Base-by-base conservation (phyloP, 1,140 invertebrate genomes). In the Drosophila athabasca region DNA sequence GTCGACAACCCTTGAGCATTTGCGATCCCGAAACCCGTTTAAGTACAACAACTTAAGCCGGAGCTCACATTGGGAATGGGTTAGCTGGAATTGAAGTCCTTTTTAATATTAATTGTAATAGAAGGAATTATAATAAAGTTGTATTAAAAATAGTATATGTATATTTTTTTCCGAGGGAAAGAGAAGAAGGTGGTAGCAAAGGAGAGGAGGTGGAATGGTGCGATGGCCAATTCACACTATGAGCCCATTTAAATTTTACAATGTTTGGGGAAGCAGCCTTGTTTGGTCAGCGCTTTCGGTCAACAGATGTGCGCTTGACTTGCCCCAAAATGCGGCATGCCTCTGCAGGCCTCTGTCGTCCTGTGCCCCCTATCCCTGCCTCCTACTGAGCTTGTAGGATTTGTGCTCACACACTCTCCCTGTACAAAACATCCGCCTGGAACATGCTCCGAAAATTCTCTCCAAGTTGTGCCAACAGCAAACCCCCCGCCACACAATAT, bases 271-370 rank as follows among this genome's bases (percentile, higher is more conserved):
- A 49, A 68, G 57, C 73, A 58, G 64, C 50, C 67, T 69, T 52
- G 64, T 62, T 76, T 76, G 73, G 73, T 39, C 35, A 13, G 57
- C 71, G 66, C 66, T 69, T 66, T 68, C 26, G 71, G 71, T 74
- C 72, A 76, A 52, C 72, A 76, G 62, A 68, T 76, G 73, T 76
- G 73, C 72, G 73, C 73, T 76, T 76, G 73, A 76, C 73, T 76
- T 76, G 73, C 73, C 73, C 52, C 73, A 76, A 67, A 76, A 68
- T 76, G 72, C 55, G 72, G 71, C 72, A 54, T 43, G 50, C n/a
- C 35, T 52, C 17, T 24, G 17, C 67, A 22, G 11, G 11, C 35
- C 35, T 39, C 9, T 39, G 11, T 39, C 3, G 11, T 39, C 3
- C 35, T 11, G 35, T 39, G 35, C 9, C 26, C 67, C 50, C 19